phyloP scores from a whole-genome alignment of 2,797 vertebrate species.

The Melanogrammus aeglefinus region DNA sequence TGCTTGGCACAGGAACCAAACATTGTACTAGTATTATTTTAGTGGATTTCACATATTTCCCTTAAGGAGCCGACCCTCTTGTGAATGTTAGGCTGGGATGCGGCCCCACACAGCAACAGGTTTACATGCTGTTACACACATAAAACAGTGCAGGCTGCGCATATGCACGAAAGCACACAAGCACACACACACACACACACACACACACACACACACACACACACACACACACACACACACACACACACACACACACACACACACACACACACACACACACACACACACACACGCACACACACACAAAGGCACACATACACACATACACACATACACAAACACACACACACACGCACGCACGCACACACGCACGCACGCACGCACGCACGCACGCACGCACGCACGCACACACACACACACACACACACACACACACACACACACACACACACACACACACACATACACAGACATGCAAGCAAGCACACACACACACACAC shows the following conservation, averaged over 20 bases:
- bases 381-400: constrained; percentile 25
- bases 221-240: constrained; percentile 3
- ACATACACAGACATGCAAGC: too few relatives aligned
- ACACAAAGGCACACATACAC: constrained; percentile 1
- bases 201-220: constrained; percentile 29
- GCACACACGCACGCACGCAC: constrained; percentile 8
- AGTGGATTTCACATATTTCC: constrained; percentile 59
- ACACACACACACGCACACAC: constrained; percentile 23
- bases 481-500: constrained; percentile 39
- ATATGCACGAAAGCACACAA: constrained; percentile 30
- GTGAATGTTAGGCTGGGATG: constrained; percentile 42
- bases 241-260: constrained; percentile 25
- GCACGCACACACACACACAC: constrained; percentile 29
- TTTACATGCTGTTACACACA: constrained; percentile 16
- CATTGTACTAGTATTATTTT: constrained; percentile 47
- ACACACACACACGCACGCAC: constrained; percentile 31
- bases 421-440: constrained; percentile 24
- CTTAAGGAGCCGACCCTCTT: constrained; percentile 47
- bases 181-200: constrained; percentile 26
- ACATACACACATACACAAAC: constrained; percentile 31
- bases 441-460: constrained; percentile 6
- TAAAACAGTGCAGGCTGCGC: neutral
- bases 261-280: constrained; percentile 30
- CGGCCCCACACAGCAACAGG: constrained; percentile 43
- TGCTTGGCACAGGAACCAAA: constrained; percentile 35